These are phyloP conservation scores for Caenorhabditis sulstoni DNA, from an alignment of 2,888 invertebrate genomes.

Conservation along the genomic window DNA sequence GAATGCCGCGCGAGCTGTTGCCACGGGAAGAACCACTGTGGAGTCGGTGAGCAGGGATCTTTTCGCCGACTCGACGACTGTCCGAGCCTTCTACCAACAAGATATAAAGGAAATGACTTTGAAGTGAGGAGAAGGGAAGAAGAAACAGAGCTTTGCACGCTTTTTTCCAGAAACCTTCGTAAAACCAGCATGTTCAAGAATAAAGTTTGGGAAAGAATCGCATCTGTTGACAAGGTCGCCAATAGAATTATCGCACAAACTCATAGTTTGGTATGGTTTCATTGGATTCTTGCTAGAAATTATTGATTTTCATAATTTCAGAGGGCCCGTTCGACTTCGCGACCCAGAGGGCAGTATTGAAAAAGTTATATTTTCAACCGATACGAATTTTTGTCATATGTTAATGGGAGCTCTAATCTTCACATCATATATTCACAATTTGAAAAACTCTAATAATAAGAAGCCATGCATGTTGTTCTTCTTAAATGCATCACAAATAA, in stretches of 20 bases:
- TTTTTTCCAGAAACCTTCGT: constrained; percentile 37
- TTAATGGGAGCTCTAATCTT: too few species aligned
- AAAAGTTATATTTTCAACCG: too few species aligned
- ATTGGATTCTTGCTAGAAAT: too few species aligned
- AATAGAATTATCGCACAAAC: constrained; percentile 54
- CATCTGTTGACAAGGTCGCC: constrained; percentile 30
- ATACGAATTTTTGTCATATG: too few species aligned
- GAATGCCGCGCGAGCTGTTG: constrained; percentile 53
- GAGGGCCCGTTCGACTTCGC: constrained; percentile 51
- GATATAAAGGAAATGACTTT: constrained; percentile 54
- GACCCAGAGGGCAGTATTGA: constrained; percentile 18
- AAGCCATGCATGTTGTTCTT: too few species aligned
- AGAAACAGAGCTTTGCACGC: not conserved
- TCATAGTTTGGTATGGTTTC: constrained; percentile 45
- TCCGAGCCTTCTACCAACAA: constrained; percentile 42
- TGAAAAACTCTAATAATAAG: too few species aligned
- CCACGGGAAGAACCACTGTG: constrained; percentile 29
- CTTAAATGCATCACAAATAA: too few species aligned
- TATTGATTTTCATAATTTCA: constrained; percentile 17
- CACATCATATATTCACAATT: too few species aligned
- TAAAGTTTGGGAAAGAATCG: constrained; percentile 13
- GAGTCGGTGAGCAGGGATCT: constrained; percentile 50
- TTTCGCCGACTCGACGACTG: constrained; percentile 44
- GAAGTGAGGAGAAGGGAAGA: too few species aligned
- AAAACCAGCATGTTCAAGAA: constrained; percentile 27